Conservation (phyloP, 2,888 invertebrate genomes). For the Sesia bembeciformis region DNA sequence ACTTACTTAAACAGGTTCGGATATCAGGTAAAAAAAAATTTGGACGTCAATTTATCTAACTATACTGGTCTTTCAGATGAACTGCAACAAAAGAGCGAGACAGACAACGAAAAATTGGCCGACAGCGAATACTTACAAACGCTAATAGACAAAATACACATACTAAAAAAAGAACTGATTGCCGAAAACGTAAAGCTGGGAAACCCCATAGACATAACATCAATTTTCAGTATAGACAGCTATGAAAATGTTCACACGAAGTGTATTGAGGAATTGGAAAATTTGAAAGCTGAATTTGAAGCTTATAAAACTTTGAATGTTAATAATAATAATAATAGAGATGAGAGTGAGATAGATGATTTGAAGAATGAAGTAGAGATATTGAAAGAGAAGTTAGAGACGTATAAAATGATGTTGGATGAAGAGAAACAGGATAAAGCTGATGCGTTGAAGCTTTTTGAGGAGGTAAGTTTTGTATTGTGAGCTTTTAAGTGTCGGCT, state of each 20-base stretch:
- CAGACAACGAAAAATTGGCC: slow-evolving; percentile 57
- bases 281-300: slow-evolving; percentile 79
- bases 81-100: slow-evolving; percentile 42
- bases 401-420: slow-evolving; percentile 75
- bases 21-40: too few relatives aligned
- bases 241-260: slow-evolving; percentile 62
- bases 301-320: slow-evolving; percentile 68
- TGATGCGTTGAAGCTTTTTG: slow-evolving; percentile 71
- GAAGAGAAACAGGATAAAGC: slow-evolving; percentile 78
- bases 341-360: slow-evolving; percentile 42
- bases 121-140: slow-evolving; percentile 70
- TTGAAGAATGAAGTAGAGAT: slow-evolving; percentile 77
- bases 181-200: slow-evolving; percentile 75
- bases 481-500: too few relatives aligned
- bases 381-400: slow-evolving; percentile 79
- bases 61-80: slow-evolving; percentile 6
- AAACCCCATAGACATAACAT: slow-evolving; percentile 75
- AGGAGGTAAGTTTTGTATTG: slow-evolving; percentile 46
- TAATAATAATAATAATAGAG: slow-evolving; percentile 10
- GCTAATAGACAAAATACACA: slow-evolving; percentile 78
- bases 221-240: slow-evolving; percentile 62
- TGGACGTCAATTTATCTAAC: too few relatives aligned
- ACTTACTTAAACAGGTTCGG: too few relatives aligned
- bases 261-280: slow-evolving; percentile 79
- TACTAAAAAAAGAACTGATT: slow-evolving; percentile 75